Conservation (phyloP, 2,113 vertebrate genomes). For the Polyodon spathula region DNA sequence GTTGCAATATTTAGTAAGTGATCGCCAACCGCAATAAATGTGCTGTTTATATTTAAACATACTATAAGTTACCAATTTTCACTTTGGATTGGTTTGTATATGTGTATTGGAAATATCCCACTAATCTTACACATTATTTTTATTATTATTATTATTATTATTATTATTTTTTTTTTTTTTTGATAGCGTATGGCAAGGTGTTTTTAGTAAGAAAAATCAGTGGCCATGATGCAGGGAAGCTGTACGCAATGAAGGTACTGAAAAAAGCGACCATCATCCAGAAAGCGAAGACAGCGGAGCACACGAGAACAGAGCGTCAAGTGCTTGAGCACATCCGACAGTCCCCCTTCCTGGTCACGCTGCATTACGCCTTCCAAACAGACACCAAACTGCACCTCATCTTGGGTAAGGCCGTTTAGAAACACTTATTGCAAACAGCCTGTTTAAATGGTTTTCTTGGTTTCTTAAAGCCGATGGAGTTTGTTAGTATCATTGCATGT, state of each 20-base stretch:
- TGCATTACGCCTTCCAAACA: conserved; percentile 97
- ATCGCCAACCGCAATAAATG: too few species aligned
- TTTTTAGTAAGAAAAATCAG: conserved; percentile 93
- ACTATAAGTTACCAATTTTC: too few species aligned
- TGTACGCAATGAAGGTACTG: conserved; percentile 96
- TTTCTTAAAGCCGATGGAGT: too few species aligned
- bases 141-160: too few species aligned
- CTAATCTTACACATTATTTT: too few species aligned
- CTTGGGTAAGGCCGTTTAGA: conserved; percentile 56
- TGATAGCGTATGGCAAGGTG: conserved; percentile 76
- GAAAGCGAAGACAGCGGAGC: conserved; percentile 93
- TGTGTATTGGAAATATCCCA: too few species aligned
- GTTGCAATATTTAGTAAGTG: too few species aligned
- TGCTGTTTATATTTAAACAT: too few species aligned
- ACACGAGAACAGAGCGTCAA: conserved; percentile 84
- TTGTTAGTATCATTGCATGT: conserved; percentile 2
- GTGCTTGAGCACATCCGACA: conserved; percentile 92
- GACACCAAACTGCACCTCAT: conserved; percentile 96
- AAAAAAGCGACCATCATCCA: conserved; percentile 96
- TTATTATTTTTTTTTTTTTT: too few species aligned
- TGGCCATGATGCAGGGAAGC: conserved; percentile 80
- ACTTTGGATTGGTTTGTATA: too few species aligned
- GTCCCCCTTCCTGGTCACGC: conserved; percentile 84
- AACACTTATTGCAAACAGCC: too few species aligned
- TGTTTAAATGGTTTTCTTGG: not conserved